Conservation (phyloP, 2,797 vertebrate species). For the Ambastaia sidthimunki region DNA sequence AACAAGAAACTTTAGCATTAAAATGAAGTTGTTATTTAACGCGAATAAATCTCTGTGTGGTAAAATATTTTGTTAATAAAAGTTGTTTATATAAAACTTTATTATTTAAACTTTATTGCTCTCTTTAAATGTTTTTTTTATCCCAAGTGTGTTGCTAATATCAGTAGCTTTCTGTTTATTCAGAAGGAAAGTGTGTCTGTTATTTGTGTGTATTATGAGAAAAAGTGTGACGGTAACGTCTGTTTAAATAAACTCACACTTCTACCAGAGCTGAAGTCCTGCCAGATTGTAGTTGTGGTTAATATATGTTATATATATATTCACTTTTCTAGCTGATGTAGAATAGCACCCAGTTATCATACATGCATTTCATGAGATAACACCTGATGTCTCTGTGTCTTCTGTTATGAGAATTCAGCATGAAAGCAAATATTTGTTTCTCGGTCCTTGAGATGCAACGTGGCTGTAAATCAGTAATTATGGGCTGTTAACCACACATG, state of each 20-base stretch:
- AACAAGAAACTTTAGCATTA: slow-evolving; percentile 52
- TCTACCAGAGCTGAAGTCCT: not conserved
- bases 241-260: slow-evolving; percentile 13
- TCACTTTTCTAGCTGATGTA: no score
- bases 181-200: not conserved
- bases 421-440: not conserved
- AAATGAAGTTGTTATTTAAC: slow-evolving; percentile 74
- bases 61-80: slow-evolving; percentile 83
- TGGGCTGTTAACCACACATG: not conserved
- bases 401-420: no score
- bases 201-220: slow-evolving; percentile 24
- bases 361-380: no score
- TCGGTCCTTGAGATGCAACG: not conserved
- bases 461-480: not conserved
- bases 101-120: slow-evolving; percentile 70
- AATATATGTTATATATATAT: not conserved
- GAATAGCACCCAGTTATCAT: no score
- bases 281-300: not conserved
- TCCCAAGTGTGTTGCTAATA: not conserved
- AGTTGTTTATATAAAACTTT: slow-evolving; percentile 60
- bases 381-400: no score
- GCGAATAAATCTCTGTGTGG: slow-evolving; percentile 72
- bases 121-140: slow-evolving; percentile 32
- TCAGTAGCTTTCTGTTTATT: not conserved
- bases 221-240: not conserved